Conservation (phyloP, 2,113 vertebrate genomes). For the Blennius ocellaris region DNA sequence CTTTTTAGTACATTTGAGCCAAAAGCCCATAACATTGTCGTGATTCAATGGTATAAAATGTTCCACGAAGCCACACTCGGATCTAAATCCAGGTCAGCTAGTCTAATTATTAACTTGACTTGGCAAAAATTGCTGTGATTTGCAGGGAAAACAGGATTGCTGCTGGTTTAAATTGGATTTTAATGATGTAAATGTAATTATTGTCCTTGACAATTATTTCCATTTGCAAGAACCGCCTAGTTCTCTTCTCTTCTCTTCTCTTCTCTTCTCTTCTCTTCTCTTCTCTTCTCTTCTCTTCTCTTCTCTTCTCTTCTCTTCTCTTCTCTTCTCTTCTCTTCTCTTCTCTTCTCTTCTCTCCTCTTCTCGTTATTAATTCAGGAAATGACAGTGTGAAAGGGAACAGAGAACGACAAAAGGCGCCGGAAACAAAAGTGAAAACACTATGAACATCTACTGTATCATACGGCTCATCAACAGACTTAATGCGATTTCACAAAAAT, state of each 20-base stretch:
- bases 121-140: slow-evolving; percentile 47
- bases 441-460: slow-evolving; percentile 1
- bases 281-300: neutral
- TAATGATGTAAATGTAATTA: slow-evolving; percentile 63
- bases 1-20: slow-evolving; percentile 4
- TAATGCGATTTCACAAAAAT: slow-evolving; percentile 20
- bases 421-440: neutral
- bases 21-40: slow-evolving; percentile 3
- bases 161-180: slow-evolving; percentile 60
- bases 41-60: slow-evolving; percentile 41
- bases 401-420: neutral
- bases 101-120: slow-evolving; percentile 54
- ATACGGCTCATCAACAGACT: slow-evolving; percentile 21
- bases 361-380: slow-evolving; percentile 14
- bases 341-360: slow-evolving; percentile 4
- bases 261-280: neutral
- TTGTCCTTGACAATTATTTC: slow-evolving; percentile 62
- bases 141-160: slow-evolving; percentile 53
- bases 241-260: no score
- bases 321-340: neutral
- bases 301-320: neutral
- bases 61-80: slow-evolving; percentile 28
- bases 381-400: neutral
- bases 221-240: slow-evolving; percentile 20
- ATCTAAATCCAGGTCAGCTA: slow-evolving; percentile 38